phyloP scores from a whole-genome alignment of 2,888 invertebrate genomes.

The Eupeodes luniger region DNA sequence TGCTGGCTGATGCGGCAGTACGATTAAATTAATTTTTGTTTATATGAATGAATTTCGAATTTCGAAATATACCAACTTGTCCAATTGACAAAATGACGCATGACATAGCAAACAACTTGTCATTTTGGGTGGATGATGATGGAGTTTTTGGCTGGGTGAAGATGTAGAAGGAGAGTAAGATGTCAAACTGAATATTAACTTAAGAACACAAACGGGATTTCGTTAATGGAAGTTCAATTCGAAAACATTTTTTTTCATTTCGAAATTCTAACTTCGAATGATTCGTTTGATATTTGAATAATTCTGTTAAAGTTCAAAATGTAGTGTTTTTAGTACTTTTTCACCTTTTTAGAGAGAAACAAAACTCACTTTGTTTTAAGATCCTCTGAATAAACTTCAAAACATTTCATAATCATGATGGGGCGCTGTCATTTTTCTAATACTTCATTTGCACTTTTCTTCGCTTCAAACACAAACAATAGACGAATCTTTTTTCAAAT shows the following conservation, averaged over 20 bases:
- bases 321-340: too few relatives aligned
- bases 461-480: constrained; percentile 33
- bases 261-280: neutral
- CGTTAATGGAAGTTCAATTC: neutral
- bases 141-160: too few relatives aligned
- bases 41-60: constrained; percentile 42
- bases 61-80: constrained; percentile 15
- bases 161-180: too few relatives aligned
- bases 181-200: too few relatives aligned
- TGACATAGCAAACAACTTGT: constrained; percentile 59
- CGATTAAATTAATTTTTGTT: constrained; percentile 42
- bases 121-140: constrained; percentile 11
- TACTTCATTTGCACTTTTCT: constrained; percentile 47
- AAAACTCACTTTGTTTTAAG: neutral
- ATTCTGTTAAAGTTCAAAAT: neutral
- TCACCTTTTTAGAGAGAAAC: too few relatives aligned
- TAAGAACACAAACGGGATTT: too few relatives aligned
- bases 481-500: neutral
- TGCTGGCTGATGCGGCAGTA: constrained; percentile 22
- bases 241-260: neutral
- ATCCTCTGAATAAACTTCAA: neutral
- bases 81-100: constrained; percentile 61
- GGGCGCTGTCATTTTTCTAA: constrained; percentile 20
- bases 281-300: neutral
- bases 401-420: neutral